A percentile compares a stretch with the other conserved stretches of the same genome.
Evolutionary conservation across 64 coral and sea anemone genomes (phyloP).

Genomic region (Porites lutea): DNA sequence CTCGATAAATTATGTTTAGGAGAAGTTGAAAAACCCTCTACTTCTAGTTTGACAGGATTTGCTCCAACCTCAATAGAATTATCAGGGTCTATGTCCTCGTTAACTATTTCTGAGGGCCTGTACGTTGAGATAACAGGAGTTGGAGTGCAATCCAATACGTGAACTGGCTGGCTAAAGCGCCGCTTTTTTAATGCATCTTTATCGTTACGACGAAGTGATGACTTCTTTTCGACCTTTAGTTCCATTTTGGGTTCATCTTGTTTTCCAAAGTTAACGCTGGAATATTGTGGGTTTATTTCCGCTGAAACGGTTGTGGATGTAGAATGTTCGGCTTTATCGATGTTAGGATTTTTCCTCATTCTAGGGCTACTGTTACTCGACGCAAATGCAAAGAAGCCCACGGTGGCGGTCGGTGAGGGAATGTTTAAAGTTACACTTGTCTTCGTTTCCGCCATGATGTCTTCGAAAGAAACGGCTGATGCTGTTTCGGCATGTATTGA

Average conservation of each 20-base stretch:
- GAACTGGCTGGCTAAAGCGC: slow-evolving; percentile 29
- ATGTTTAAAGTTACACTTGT: slow-evolving; percentile 72
- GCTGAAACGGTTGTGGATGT: background rate
- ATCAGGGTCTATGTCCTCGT: background rate
- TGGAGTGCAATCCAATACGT: background rate
- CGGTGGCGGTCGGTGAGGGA: background rate
- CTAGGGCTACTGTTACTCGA: background rate
- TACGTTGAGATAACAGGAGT: background rate
- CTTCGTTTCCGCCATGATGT: slow-evolving; percentile 27
- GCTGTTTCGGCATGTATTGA: slow-evolving; percentile 78
- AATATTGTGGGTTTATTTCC: slow-evolving; percentile 39
- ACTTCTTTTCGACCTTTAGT: background rate
- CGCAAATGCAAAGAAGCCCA: slow-evolving; percentile 10
- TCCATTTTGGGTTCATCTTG: background rate
- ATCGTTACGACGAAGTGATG: background rate
- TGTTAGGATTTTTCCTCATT: background rate
- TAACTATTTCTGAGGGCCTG: background rate
- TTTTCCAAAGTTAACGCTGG: background rate
- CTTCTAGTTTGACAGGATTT: background rate
- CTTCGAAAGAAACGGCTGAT: slow-evolving; percentile 63
- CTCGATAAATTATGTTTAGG: background rate
- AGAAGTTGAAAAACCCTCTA: background rate
- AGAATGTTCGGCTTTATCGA: background rate
- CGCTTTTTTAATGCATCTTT: slow-evolving; percentile 12
- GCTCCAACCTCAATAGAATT: background rate